Conservation (phyloP, 2,888 invertebrate species). For the Standfussiana lucernea region DNA sequence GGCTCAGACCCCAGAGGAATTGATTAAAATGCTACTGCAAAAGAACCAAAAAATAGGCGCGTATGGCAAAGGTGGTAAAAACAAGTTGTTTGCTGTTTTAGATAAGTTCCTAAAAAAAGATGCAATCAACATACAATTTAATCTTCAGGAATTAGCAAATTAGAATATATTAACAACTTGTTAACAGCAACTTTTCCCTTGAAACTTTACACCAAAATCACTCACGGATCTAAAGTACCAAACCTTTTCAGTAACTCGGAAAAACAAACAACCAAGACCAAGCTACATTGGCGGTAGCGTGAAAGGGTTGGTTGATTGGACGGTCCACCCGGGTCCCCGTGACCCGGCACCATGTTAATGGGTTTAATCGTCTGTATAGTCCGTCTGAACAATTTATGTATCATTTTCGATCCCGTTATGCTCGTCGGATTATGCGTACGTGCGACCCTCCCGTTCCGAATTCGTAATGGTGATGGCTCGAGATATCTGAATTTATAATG, state of each 20-base stretch:
- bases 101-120: not conserved
- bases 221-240: slow-evolving; percentile 27
- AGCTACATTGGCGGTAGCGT: slow-evolving; percentile 60
- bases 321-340: slow-evolving; percentile 78
- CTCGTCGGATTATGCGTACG: slow-evolving; percentile 85
- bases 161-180: not conserved
- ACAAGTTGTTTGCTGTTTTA: too few relatives aligned
- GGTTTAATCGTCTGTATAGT: slow-evolving; percentile 89
- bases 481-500: slow-evolving; percentile 85
- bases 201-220: slow-evolving; percentile 41
- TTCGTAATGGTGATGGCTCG: slow-evolving; percentile 81
- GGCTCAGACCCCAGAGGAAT: not conserved
- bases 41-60: not conserved
- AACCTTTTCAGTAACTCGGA: slow-evolving; percentile 61
- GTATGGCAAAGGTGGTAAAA: not conserved
- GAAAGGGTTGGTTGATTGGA: slow-evolving; percentile 89
- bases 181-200: fast-evolving
- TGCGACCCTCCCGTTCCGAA: slow-evolving; percentile 79
- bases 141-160: too few relatives aligned
- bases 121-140: not conserved
- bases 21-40: not conserved
- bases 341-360: slow-evolving; percentile 88
- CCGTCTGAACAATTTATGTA: slow-evolving; percentile 89
- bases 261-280: slow-evolving; percentile 64
- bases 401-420: slow-evolving; percentile 90